These are phyloP conservation scores for Pterostichus madidus DNA, from an alignment of 2,888 invertebrate species.

Conservation along the genomic window DNA sequence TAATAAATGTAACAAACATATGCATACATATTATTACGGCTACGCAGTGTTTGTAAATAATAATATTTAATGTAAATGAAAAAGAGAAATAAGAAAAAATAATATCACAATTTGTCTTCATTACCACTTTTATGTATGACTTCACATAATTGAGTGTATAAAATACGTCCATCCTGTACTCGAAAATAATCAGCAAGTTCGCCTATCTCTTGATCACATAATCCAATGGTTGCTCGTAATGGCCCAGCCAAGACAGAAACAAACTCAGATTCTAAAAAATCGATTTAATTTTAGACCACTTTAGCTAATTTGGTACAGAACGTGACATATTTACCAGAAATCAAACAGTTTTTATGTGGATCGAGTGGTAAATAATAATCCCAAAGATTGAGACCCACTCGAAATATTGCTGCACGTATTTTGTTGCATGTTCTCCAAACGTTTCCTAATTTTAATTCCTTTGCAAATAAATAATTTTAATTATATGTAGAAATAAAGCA, in stretches of 20 bases:
- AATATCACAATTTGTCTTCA: conserved; percentile 6
- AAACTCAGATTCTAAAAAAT: conserved; percentile 84
- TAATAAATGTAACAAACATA: not conserved
- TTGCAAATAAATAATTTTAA: conserved; percentile 9
- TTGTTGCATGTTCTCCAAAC: conserved; percentile 91
- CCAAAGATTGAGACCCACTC: conserved; percentile 86
- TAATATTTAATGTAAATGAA: no score
- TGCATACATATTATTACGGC: not conserved
- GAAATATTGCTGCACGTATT: conserved; percentile 87
- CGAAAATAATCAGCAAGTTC: conserved; percentile 89
- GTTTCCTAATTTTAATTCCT: conserved; percentile 80
- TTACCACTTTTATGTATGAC: conserved; percentile 85
- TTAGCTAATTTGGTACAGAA: conserved; percentile 44
- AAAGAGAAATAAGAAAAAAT: not conserved
- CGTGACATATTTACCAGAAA: conserved; percentile 80
- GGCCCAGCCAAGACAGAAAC: conserved; percentile 85
- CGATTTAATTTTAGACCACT: conserved; percentile 9
- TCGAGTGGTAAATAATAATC: conserved; percentile 85
- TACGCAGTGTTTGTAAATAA: no score
- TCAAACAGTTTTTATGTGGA: conserved; percentile 83
- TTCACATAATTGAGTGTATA: conserved; percentile 87
- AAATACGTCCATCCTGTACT: conserved; percentile 87
- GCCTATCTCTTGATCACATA: conserved; percentile 85
- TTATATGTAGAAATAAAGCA: not conserved
- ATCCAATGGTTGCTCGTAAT: conserved; percentile 83